These are phyloP conservation scores for Pelodytes ibericus DNA, from an alignment of 2,797 vertebrate genomes.

Conservation along the genomic window DNA sequence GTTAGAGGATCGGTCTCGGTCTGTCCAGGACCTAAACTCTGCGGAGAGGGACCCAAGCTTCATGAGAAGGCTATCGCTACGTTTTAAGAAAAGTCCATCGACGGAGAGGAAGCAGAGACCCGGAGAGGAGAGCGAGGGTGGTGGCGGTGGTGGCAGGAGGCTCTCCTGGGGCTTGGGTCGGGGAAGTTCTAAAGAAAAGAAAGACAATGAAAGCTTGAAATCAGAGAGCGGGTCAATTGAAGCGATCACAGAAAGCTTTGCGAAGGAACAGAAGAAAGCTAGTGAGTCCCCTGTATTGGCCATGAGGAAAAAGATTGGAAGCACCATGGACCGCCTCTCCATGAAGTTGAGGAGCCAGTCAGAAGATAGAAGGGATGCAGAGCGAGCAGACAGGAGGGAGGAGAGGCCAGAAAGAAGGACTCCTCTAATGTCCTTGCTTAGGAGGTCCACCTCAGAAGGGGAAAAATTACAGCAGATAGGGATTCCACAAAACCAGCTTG, in stretches of 20 bases:
- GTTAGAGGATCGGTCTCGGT: constrained; percentile 87
- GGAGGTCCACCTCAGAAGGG: constrained; percentile 87
- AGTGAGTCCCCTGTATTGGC: constrained; percentile 86
- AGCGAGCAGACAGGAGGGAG: constrained; percentile 70
- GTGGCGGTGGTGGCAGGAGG: constrained; percentile 69
- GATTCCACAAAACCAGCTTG: constrained; percentile 84
- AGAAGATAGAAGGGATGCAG: constrained; percentile 78
- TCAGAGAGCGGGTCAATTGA: constrained; percentile 66
- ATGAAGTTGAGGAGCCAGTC: constrained; percentile 87
- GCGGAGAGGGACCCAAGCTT: constrained; percentile 86
- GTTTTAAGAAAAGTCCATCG: constrained; percentile 83
- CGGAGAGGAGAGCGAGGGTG: constrained; percentile 67
- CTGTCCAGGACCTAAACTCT: constrained; percentile 90
- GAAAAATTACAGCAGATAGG: constrained; percentile 76
- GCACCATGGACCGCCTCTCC: constrained; percentile 88
- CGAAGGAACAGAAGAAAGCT: constrained; percentile 73
- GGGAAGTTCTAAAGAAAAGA: constrained; percentile 82
- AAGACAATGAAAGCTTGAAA: constrained; percentile 76
- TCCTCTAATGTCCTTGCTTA: constrained; percentile 84
- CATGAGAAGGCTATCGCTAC: constrained; percentile 86
- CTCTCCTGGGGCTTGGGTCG: constrained; percentile 84
- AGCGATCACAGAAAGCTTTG: constrained; percentile 61
- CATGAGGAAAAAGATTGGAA: constrained; percentile 89
- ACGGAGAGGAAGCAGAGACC: constrained; percentile 77
- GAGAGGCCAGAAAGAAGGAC: constrained; percentile 76